Evolutionary conservation across 2,797 vertebrate genomes (phyloP).

Genomic region (Microchirus variegatus): DNA sequence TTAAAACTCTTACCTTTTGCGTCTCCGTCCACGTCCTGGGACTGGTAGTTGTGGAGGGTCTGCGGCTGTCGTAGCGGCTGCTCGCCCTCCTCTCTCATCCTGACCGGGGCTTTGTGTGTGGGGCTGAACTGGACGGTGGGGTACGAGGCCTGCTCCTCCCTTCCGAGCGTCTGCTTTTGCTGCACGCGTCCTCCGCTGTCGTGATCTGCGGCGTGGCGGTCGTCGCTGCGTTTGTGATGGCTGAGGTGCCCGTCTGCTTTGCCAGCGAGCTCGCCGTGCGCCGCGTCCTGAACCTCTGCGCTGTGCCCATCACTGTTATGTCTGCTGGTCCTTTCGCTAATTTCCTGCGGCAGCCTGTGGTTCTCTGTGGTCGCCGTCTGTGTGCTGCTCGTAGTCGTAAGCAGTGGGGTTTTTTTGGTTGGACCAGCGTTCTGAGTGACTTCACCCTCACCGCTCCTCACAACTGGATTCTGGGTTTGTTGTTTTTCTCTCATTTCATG

Average conservation of each 20-base stretch:
- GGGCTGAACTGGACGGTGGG: slow-evolving; percentile 77
- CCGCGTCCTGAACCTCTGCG: slow-evolving; percentile 20
- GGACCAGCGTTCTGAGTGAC: slow-evolving; percentile 24
- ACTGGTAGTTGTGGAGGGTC: slow-evolving; percentile 63
- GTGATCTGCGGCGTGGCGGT: slow-evolving; percentile 9
- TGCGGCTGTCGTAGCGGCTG: slow-evolving; percentile 70
- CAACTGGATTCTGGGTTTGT: slow-evolving; percentile 33
- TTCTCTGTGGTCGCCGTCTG: slow-evolving; percentile 40
- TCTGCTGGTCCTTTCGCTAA: slow-evolving; percentile 28
- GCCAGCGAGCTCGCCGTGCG: slow-evolving; percentile 14
- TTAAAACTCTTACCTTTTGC: slow-evolving; percentile 59
- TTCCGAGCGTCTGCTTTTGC: not conserved
- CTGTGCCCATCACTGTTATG: slow-evolving; percentile 39
- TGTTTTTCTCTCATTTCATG: slow-evolving; percentile 55
- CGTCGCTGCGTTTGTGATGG: slow-evolving; percentile 38
- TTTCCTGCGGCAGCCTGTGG: slow-evolving; percentile 43
- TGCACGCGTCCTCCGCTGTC: slow-evolving; percentile 22
- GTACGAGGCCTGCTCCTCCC: slow-evolving; percentile 45
- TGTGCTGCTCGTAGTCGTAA: slow-evolving; percentile 35
- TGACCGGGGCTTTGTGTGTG: slow-evolving; percentile 71
- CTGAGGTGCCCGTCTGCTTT: slow-evolving; percentile 17
- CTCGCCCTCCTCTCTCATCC: slow-evolving; percentile 65
- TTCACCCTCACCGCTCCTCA: slow-evolving; percentile 32
- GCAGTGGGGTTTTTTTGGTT: slow-evolving; percentile 37
- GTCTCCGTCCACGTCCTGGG: slow-evolving; percentile 69